Conservation (phyloP, 2,113 vertebrate genomes). For the Hyaena hyaena region DNA sequence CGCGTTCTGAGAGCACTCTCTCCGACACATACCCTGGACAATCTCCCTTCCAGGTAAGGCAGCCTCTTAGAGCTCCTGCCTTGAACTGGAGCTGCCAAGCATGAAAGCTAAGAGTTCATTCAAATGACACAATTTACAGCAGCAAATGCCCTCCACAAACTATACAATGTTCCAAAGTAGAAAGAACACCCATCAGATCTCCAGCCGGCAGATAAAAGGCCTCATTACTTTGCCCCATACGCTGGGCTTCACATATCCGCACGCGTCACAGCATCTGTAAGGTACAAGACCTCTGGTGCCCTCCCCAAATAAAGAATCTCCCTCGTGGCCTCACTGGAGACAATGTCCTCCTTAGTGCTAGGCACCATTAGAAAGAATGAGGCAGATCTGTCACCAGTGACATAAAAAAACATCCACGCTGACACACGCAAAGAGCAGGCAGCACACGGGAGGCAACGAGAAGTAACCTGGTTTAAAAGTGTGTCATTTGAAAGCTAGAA, state of each 20-base stretch:
- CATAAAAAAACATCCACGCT: rapidly evolving
- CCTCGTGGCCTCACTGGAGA: background rate
- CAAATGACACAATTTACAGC: background rate
- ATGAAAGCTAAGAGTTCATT: background rate
- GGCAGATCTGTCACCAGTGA: background rate
- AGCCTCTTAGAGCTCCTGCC: too few relatives aligned
- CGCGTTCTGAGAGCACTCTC: background rate
- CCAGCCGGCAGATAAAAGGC: too few relatives aligned
- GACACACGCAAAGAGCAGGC: rapidly evolving
- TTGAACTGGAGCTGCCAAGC: background rate
- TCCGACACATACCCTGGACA: rapidly evolving
- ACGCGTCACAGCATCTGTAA: rapidly evolving
- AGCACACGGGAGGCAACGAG: rapidly evolving
- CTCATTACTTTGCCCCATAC: background rate
- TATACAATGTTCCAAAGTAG: background rate
- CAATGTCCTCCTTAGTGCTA: background rate
- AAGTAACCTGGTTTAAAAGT: background rate
- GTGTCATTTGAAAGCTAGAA: background rate
- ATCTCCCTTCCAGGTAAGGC: background rate
- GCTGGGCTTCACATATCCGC: rapidly evolving
- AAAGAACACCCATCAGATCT: background rate
- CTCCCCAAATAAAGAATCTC: background rate
- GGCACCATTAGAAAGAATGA: background rate
- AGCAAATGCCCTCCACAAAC: background rate
- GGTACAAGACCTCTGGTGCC: rapidly evolving